Base-by-base conservation (phyloP, 2,888 invertebrate genomes). In the Polyommatus icarus region DNA sequence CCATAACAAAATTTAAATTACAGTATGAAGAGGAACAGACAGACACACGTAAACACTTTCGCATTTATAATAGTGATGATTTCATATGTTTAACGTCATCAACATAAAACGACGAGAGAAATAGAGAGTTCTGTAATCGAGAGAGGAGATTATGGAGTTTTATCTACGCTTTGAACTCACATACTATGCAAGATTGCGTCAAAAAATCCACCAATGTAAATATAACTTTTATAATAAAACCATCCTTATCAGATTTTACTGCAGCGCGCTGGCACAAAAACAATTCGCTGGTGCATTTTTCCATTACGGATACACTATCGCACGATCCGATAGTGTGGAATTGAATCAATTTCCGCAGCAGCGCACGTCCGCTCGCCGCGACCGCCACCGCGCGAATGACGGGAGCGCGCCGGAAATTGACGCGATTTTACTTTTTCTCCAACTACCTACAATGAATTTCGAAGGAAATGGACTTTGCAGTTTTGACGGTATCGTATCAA, bases 311-410 rank as follows among this genome's bases (percentile, higher is more conserved):
- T 24, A 73, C 77, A 78, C 78, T 78, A 78, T 78, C 75, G 75
- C 50, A 46, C 78, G 32, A 79, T 79, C 78, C 61, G 78, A 80
- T 79, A 78, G 78, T 71, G 71, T 36, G 76, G 71, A 76, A 79
- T 80, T 57, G 78, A 81, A 79, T 81, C 78, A 76, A 81, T 81
- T 81, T 81, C 81, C 81, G 79, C 67, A 32, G 50, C 75, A 46
- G 46, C 72, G 75, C 80, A 81, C 79, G 80, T 81, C 80, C 80
- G 78, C 71, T 72, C 75, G 57, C 78, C 46, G 40, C 81, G 78
- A 76, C 75, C 78, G 79, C 79, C 79, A 78, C 18, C 80, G 78
- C 77, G 29, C 81, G 79, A 79, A 76, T 81, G 81, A 76, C 76
- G 79, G 15, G 20, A 20, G 54, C 76, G 61, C 80, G 77, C 78